phyloP scores from a whole-genome alignment of 2,888 invertebrate species.

The Osedax fenrisi region DNA sequence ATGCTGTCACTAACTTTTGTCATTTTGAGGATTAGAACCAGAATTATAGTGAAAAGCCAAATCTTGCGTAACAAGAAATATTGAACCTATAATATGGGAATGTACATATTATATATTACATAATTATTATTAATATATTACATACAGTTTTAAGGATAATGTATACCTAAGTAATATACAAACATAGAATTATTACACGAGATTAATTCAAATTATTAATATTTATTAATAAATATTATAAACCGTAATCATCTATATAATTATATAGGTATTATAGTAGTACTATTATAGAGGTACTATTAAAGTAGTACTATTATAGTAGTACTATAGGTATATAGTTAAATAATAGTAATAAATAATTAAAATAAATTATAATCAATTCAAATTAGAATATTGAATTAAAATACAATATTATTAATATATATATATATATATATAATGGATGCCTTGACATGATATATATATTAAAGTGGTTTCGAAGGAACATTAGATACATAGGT shows the following conservation, averaged over 20 bases:
- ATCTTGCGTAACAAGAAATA: not conserved
- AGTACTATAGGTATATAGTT: not conserved
- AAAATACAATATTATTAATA: no score
- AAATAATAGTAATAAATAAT: not conserved
- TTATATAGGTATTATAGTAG: not conserved
- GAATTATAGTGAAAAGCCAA: not conserved
- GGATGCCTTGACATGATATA: no score
- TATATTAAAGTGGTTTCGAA: no score
- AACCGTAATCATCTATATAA: no score
- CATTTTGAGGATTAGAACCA: no score
- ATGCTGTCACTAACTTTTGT: no score
- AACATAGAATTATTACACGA: not conserved
- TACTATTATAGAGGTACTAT: not conserved
- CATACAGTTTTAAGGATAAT: not conserved
- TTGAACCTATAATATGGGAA: not conserved
- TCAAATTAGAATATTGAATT: no score
- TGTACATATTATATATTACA: no score
- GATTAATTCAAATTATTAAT: not conserved
- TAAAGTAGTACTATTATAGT: not conserved
- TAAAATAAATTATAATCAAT: no score
- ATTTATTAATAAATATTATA: not conserved
- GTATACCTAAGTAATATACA: not conserved
- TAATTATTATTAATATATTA: not conserved
- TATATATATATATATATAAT: no score
- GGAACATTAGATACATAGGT: no score